A percentile compares a stretch with the other conserved stretches of the same genome.
Conservation (phyloP, 2,888 invertebrate species). For the Cyclophora albipunctata region DNA sequence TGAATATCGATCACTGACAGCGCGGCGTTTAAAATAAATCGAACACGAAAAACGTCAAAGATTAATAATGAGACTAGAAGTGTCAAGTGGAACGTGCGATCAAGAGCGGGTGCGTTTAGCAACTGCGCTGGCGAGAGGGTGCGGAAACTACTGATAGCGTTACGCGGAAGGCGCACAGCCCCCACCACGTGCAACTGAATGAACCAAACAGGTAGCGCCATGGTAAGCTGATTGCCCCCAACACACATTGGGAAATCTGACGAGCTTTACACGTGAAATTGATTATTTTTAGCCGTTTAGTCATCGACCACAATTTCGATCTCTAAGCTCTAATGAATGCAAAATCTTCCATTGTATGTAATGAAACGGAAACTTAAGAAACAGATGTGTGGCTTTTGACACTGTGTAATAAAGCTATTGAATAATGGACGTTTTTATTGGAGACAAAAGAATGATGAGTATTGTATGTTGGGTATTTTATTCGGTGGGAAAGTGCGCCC, state of each 20-base stretch:
- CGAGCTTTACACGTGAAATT: slow-evolving; percentile 19
- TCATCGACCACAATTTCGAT: slow-evolving; percentile 6
- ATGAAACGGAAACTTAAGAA: slow-evolving; percentile 1
- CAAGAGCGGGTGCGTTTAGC: slow-evolving; percentile 69
- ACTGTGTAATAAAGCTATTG: background rate
- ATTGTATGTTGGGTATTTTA: slow-evolving; percentile 17
- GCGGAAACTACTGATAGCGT: slow-evolving; percentile 73
- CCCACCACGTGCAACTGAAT: slow-evolving; percentile 46
- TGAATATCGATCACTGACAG: slow-evolving; percentile 13
- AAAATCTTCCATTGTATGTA: background rate
- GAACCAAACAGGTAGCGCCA: slow-evolving; percentile 58
- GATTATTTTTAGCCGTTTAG: slow-evolving; percentile 11
- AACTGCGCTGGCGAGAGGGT: slow-evolving; percentile 68
- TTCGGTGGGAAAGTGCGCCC: slow-evolving; percentile 59
- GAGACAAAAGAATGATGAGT: background rate
- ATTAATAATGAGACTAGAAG: slow-evolving; percentile 47
- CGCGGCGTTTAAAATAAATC: slow-evolving; percentile 18
- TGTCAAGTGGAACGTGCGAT: slow-evolving; percentile 64
- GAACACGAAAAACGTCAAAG: slow-evolving; percentile 19
- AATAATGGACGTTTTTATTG: too few relatives aligned
- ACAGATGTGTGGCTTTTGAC: slow-evolving; percentile 5
- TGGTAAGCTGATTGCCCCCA: slow-evolving; percentile 42
- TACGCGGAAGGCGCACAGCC: slow-evolving; percentile 71
- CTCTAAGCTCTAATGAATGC: slow-evolving; percentile 1
- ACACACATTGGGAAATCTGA: slow-evolving; percentile 24